Conservation (phyloP, 2,888 invertebrate genomes). For the Noctua janthina region DNA sequence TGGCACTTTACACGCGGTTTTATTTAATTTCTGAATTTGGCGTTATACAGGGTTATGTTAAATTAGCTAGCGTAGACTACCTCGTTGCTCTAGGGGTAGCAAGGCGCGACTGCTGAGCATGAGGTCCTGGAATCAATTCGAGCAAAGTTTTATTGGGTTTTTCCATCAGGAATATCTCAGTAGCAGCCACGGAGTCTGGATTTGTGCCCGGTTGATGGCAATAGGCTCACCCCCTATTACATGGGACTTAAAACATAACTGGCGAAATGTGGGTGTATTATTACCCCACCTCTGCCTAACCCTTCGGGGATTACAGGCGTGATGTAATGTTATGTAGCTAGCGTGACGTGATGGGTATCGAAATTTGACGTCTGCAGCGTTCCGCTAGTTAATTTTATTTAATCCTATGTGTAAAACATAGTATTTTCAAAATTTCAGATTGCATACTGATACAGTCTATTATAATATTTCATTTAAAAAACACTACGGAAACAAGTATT, state of each 20-base stretch:
- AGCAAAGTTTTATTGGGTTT: too few species aligned
- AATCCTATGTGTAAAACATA: not conserved
- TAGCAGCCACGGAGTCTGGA: too few species aligned
- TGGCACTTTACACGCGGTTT: not conserved
- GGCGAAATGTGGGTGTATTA: not conserved
- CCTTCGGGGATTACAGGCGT: not conserved
- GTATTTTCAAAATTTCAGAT: not conserved
- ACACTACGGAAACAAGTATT: slow-evolving; percentile 37
- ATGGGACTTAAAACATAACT: not conserved
- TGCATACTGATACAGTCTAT: not conserved
- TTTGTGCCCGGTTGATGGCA: too few species aligned
- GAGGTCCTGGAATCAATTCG: too few species aligned
- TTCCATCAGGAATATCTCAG: too few species aligned
- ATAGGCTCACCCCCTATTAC: too few species aligned
- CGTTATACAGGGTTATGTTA: not conserved
- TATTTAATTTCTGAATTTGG: not conserved
- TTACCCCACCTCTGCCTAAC: not conserved
- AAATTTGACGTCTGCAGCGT: not conserved
- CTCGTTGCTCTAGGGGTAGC: too few species aligned
- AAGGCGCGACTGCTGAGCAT: too few species aligned
- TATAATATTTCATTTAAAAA: not conserved
- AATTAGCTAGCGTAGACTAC: not conserved
- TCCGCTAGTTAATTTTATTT: not conserved
- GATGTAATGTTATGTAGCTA: not conserved
- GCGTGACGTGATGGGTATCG: not conserved